A percentile compares a stretch with the other conserved stretches of the same genome.
Conservation (phyloP, 2,113 vertebrate genomes). For the Ciconia maguari region DNA sequence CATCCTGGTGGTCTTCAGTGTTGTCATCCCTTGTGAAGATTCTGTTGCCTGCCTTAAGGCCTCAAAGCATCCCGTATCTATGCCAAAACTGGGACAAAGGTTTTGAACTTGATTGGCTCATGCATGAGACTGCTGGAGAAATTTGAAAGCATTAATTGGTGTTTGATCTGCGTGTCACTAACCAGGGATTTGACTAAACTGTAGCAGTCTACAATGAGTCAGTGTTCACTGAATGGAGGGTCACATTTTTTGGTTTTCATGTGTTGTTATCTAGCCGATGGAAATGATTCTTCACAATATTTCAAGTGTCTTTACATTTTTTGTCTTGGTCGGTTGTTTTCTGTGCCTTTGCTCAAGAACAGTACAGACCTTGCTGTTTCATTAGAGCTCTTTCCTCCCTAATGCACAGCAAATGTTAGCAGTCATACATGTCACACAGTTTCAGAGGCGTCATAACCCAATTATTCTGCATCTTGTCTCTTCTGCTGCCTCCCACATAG, state of each 20-base stretch:
- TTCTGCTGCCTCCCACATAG: neutral
- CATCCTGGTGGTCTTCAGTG: constrained; percentile 75
- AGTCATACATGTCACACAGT: fast-evolving
- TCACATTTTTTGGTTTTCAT: neutral
- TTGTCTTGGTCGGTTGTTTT: neutral
- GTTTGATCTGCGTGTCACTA: constrained; percentile 50
- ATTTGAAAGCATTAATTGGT: constrained; percentile 17
- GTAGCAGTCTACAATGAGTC: neutral
- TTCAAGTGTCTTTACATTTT: neutral
- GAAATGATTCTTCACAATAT: neutral
- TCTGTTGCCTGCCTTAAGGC: constrained; percentile 73
- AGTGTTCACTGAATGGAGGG: neutral
- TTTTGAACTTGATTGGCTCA: constrained; percentile 30
- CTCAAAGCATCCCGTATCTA: constrained; percentile 66
- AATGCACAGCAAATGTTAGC: neutral
- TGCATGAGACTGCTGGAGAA: constrained; percentile 61
- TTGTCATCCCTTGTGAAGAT: constrained; percentile 77
- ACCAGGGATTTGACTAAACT: neutral
- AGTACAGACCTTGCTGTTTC: neutral
- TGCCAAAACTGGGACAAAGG: constrained; percentile 76
- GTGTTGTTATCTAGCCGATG: neutral
- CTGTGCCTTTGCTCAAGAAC: neutral
- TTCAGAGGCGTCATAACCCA: neutral
- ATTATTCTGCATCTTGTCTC: neutral
- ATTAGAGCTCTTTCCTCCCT: neutral